Conservation (phyloP, 2,888 invertebrate genomes). For the Gibbula magus region DNA sequence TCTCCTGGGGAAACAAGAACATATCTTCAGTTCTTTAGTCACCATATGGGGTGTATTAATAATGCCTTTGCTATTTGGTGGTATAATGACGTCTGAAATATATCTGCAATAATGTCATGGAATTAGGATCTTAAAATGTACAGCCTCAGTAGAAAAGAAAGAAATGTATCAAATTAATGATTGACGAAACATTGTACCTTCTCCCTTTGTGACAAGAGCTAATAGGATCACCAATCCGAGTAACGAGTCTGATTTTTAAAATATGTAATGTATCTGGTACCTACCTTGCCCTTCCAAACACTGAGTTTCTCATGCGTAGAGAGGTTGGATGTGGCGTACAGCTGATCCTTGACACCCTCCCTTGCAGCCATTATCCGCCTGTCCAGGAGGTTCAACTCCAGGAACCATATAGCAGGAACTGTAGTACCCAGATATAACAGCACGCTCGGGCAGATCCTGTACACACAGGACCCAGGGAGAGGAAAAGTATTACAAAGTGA, state of each 20-base stretch:
- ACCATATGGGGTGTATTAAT: too few relatives aligned
- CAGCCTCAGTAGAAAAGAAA: too few relatives aligned
- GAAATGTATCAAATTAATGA: too few relatives aligned
- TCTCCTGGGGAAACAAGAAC: conserved; percentile 23
- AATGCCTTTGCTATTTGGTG: too few relatives aligned
- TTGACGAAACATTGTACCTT: too few relatives aligned
- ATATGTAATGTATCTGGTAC: background rate
- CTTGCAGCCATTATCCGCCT: conserved; percentile 27
- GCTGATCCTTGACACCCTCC: background rate
- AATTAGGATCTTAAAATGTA: too few relatives aligned
- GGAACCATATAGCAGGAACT: conserved; percentile 93
- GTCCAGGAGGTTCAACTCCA: conserved; percentile 91
- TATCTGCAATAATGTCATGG: too few relatives aligned
- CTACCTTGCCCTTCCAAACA: conserved; percentile 26
- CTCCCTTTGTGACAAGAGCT: too few relatives aligned
- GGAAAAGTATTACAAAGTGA: background rate
- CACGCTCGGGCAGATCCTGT: conserved; percentile 92
- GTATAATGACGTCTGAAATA: too few relatives aligned
- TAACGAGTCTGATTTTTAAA: background rate
- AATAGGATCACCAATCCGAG: too few relatives aligned
- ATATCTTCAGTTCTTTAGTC: too few relatives aligned
- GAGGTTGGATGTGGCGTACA: background rate
- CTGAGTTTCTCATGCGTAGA: background rate
- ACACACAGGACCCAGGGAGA: background rate
- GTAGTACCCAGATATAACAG: conserved; percentile 90